Evolutionary conservation across 1,140 invertebrate genomes (phyloP), one percentile per base, ranked within the genome.

Genomic region (Zaprionus gabonicus): DNA sequence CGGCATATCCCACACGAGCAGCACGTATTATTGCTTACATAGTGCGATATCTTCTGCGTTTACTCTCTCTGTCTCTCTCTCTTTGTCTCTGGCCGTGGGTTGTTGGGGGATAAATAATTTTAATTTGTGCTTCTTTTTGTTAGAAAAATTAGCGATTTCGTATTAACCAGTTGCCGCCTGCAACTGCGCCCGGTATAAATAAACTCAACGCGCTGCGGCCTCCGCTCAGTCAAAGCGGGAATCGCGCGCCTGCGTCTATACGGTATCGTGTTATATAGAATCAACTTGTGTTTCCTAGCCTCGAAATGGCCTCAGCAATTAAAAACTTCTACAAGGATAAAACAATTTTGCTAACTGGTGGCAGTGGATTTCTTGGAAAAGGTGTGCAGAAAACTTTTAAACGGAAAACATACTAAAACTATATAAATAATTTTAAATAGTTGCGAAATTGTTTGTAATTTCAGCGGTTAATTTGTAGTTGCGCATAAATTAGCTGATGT

Each of bases 321-420:
- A 93, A 94, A 64, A 72, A 88, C n/a, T 96, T 95, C 91, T 96
- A 95, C 81, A 94, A 94, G 58, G 92, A 94, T 58, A 94, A 95
- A 86, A 93, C 92, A 68, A 93, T 96, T 59, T 95, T 97, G 80
- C 82, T 96, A 78, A 95, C 95, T 0, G 95, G 95, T 17, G 95
- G 94, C 9, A 96, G 95, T 56, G 96, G 96, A 59, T 97, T 97
- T 92, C 93, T 97, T 80, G 96, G 96, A 2, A 97, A 97, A 94
- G 95, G 94, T 94, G 7, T 23, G 56, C 57, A 23, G 4, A 9
- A 36, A 31, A 73, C n/a, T n/a, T n/a, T n/a, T 15, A n/a, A 28
- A 5, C 12, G 25, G 5, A 0, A 56, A 17, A 31, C 0, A 34
- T 0, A 17, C n/a, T 31, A n/a, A 28, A 28, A 7, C 31, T 10